Conservation (phyloP, 2,113 vertebrate species). For the Phoxinus phoxinus region DNA sequence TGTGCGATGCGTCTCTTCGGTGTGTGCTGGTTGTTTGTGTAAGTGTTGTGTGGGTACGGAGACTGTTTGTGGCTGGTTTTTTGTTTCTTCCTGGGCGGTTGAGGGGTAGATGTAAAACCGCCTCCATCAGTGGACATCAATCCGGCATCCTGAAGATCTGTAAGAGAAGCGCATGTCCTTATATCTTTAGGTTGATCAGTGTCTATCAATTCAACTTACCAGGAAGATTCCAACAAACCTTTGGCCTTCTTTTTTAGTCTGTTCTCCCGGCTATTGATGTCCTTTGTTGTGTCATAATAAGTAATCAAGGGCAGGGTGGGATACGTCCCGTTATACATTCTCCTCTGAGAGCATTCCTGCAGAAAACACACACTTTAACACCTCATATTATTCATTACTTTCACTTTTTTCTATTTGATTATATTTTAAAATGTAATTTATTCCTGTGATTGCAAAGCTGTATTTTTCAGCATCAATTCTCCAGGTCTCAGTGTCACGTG, state of each 20-base stretch:
- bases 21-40: neutral
- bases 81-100: slow-evolving; percentile 69
- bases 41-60: neutral
- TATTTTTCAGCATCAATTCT: neutral
- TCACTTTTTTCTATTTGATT: neutral
- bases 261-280: slow-evolving; percentile 59
- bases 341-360: slow-evolving; percentile 68
- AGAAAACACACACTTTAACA: slow-evolving; percentile 42
- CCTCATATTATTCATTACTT: neutral
- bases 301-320: slow-evolving; percentile 65
- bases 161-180: slow-evolving; percentile 25
- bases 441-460: too few species aligned
- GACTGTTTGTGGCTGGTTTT: slow-evolving; percentile 56
- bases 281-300: slow-evolving; percentile 67
- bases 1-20: slow-evolving; percentile 51
- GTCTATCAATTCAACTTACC: neutral
- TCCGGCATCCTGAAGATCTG: slow-evolving; percentile 68
- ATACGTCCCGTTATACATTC: slow-evolving; percentile 72
- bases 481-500: neutral
- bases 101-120: neutral
- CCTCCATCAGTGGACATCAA: neutral
- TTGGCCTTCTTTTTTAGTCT: slow-evolving; percentile 56
- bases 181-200: neutral
- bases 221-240: slow-evolving; percentile 58
- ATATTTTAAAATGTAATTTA: neutral